Percentiles rank a stretch among this genome's conserved stretches.
Conservation (phyloP, 2,113 vertebrate genomes). For the Lophius piscatorius region DNA sequence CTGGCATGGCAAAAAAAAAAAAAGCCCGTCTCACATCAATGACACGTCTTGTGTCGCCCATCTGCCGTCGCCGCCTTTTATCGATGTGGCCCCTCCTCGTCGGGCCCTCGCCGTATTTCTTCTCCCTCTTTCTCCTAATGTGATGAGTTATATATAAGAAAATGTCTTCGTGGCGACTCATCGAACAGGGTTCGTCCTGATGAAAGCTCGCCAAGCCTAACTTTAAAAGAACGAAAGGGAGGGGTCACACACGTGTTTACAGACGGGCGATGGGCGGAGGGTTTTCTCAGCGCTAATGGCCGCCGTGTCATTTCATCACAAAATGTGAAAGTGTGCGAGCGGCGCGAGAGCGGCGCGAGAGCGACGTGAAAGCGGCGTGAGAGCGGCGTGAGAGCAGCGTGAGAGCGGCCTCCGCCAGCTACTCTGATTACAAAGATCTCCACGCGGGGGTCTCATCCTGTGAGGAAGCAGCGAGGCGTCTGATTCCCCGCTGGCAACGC, state of each 20-base stretch:
- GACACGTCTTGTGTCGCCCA: constrained; percentile 65
- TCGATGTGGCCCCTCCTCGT: constrained; percentile 19
- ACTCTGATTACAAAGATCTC: too few relatives aligned
- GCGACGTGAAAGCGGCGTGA: background rate
- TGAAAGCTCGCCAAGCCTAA: constrained; percentile 72
- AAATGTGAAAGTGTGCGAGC: constrained; percentile 23
- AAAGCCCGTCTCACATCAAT: constrained; percentile 65
- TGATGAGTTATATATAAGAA: constrained; percentile 72
- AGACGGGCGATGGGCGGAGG: constrained; percentile 27
- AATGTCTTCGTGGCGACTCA: constrained; percentile 70
- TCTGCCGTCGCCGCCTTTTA: constrained; percentile 58
- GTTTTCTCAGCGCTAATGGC: constrained; percentile 56
- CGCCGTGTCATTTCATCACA: constrained; percentile 40
- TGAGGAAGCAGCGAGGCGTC: constrained; percentile 44
- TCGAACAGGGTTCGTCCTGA: constrained; percentile 77
- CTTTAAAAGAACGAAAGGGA: constrained; percentile 70
- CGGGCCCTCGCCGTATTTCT: constrained; percentile 36
- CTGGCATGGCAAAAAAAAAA: constrained; percentile 60
- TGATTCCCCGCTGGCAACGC: constrained; percentile 27
- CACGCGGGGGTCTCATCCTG: too few relatives aligned
- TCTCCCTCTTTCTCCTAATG: constrained; percentile 43
- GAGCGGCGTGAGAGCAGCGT: too few relatives aligned
- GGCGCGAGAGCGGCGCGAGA: background rate
- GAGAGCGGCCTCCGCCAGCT: too few relatives aligned
- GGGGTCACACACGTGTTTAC: constrained; percentile 60